Evolutionary conservation across 2,797 vertebrate species (phyloP), one percentile per base, ranked within the genome.

Genomic region (Selene dorsalis): DNA sequence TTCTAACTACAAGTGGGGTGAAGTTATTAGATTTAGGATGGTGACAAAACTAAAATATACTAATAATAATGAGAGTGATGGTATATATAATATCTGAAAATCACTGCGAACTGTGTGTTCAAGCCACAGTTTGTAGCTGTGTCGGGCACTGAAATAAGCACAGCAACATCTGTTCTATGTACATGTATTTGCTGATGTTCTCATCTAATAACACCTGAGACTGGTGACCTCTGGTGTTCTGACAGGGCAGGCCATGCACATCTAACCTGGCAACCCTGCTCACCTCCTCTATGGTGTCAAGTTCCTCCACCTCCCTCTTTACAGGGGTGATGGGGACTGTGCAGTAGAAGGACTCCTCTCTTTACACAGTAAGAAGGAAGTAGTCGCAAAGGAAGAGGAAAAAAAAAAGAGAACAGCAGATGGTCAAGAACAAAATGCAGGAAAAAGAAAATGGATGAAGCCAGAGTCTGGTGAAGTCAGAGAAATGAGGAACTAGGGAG

Each of bases 321-420:
- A 96, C 93, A 94, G 96, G 96, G 95, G 96, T 97, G 95, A 97
- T 97, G 94, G 96, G 95, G 94, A 97, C 93, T 91, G 94, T 96
- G 95, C 95, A 96, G 96, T 95, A 96, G 96, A 97, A 97, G 94
- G 95, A 95, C 92, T 96, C 95, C 93, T 96, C 95, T 97, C 96
- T 96, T 95, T 88, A 92, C 84, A 88, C 79, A 84, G 76, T 60
- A 73, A 88, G 77, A 83, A 75, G 77, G 89, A 93, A 83, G 92
- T 74, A 67, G 87, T 72, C 28, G 91, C 92, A 87, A 88, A 88
- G 77, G 89, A 88, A 88, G 77, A n/a, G 89, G 52, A 20, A 38
- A 61, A 62, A 70, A 65, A 61, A 86, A 74, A 78, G 57, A 86
- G 73, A 86, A 87, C 48, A 88, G 87, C 78, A 90, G 83, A 84